phyloP scores from a whole-genome alignment of 92 coral and sea anemone species.

The Phenganax stokvisi region DNA sequence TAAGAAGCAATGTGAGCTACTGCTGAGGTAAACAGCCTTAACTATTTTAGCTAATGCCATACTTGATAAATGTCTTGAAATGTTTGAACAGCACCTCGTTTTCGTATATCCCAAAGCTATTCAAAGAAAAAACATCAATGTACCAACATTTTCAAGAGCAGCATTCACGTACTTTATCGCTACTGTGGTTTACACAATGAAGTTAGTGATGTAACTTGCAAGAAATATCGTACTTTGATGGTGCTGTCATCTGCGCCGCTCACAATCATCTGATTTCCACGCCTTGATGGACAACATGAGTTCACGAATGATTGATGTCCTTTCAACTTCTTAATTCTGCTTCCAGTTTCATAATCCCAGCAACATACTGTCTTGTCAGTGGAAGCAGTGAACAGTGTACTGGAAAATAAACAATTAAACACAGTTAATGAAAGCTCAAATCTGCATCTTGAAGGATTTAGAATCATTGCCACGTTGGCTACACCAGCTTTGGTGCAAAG shows the following conservation, averaged over 20 bases:
- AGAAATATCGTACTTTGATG: conserved; percentile 55
- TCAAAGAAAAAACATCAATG: conserved; percentile 10
- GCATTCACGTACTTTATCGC: background rate
- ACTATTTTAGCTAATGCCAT: background rate
- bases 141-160: background rate
- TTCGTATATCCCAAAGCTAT: conserved; percentile 92
- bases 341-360: conserved; percentile 96
- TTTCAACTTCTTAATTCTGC: conserved; percentile 81
- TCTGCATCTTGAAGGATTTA: too few relatives aligned
- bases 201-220: background rate
- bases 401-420: conserved; percentile 15
- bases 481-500: background rate
- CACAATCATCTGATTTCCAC: conserved; percentile 87
- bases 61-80: conserved; percentile 95
- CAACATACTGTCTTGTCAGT: conserved; percentile 94
- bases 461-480: background rate
- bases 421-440: too few relatives aligned
- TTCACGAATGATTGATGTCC: conserved; percentile 95
- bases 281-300: conserved; percentile 91
- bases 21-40: too few relatives aligned
- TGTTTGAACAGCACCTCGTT: conserved; percentile 84
- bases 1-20: too few relatives aligned
- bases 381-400: conserved; percentile 92
- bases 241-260: conserved; percentile 95
- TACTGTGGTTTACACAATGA: background rate